phyloP scores from a whole-genome alignment of 2,113 vertebrate genomes.

The Trachemys scripta region DNA sequence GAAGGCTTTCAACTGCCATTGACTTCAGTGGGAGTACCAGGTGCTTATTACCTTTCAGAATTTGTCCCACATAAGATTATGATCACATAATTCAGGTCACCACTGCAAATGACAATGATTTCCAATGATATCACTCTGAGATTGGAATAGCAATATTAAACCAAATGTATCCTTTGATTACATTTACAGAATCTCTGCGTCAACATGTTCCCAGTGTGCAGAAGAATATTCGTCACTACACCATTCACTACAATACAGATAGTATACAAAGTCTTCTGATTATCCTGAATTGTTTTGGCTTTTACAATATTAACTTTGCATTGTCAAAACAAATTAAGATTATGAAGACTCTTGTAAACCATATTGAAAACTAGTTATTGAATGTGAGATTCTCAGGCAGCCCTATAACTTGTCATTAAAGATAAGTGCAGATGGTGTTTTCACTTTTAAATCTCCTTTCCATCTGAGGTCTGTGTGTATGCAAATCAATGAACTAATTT shows the following conservation, averaged over 20 bases:
- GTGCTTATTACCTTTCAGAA: background rate
- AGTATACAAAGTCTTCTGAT: background rate
- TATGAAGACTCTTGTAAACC: background rate
- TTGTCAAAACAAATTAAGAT: background rate
- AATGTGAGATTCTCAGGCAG: conserved; percentile 36
- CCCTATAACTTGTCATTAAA: conserved; percentile 54
- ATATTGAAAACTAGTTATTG: background rate
- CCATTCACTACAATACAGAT: background rate
- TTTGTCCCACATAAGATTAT: background rate
- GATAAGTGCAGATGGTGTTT: conserved; percentile 63
- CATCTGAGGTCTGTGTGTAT: conserved; percentile 57
- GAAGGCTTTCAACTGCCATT: background rate
- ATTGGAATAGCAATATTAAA: background rate
- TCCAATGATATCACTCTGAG: background rate
- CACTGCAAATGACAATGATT: background rate
- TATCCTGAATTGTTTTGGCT: background rate
- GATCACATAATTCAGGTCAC: background rate
- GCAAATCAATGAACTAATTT: conserved; percentile 71
- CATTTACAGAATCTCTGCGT: background rate
- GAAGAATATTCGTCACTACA: background rate
- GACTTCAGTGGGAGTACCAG: background rate
- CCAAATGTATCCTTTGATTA: background rate
- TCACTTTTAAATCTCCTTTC: conserved; percentile 59
- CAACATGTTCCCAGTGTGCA: background rate
- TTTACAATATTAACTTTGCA: conserved; percentile 21